Evolutionary conservation across 2,797 vertebrate species (phyloP).

Genomic region (Myotis daubentonii): DNA sequence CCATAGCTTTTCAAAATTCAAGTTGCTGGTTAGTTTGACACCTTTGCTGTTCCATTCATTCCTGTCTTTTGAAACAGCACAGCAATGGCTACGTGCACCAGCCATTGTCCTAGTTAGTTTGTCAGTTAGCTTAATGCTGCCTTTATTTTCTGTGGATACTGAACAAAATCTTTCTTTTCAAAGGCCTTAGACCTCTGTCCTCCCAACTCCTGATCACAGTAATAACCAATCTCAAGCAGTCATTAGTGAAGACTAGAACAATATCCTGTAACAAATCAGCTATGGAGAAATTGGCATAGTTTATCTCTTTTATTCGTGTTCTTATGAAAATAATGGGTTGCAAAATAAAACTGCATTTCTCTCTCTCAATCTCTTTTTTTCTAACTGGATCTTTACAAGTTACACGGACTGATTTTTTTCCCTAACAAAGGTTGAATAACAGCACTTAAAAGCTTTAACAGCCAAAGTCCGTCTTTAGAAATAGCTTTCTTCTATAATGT

Average conservation of each 20-base stretch:
- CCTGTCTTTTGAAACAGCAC: conserved; percentile 76
- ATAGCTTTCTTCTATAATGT: conserved; percentile 60
- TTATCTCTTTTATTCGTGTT: conserved; percentile 81
- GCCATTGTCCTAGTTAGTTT: conserved; percentile 78
- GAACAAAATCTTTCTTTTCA: conserved; percentile 83
- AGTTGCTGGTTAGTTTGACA: conserved; percentile 74
- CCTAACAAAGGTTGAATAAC: conserved; percentile 67
- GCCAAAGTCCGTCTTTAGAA: conserved; percentile 70
- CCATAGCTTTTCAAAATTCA: conserved; percentile 66
- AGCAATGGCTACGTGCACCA: conserved; percentile 48
- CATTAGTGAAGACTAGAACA: conserved; percentile 83
- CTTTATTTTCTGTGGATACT: conserved; percentile 82
- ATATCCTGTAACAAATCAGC: conserved; percentile 81
- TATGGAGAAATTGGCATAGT: conserved; percentile 82
- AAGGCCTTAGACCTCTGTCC: conserved; percentile 84
- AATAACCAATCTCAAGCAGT: conserved; percentile 84
- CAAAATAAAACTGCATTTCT: conserved; percentile 79
- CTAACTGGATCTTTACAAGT: conserved; percentile 64
- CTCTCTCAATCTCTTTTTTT: conserved; percentile 33
- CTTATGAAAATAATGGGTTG: conserved; percentile 81
- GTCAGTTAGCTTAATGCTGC: conserved; percentile 80
- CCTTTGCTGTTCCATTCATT: conserved; percentile 70
- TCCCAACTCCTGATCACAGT: conserved; percentile 83
- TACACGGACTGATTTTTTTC: conserved; percentile 52
- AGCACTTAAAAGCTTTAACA: conserved; percentile 64